Percentiles rank a stretch among this genome's conserved stretches.
Evolutionary conservation across 2,888 invertebrate species (phyloP).

Genomic region (Colletes collaris): DNA sequence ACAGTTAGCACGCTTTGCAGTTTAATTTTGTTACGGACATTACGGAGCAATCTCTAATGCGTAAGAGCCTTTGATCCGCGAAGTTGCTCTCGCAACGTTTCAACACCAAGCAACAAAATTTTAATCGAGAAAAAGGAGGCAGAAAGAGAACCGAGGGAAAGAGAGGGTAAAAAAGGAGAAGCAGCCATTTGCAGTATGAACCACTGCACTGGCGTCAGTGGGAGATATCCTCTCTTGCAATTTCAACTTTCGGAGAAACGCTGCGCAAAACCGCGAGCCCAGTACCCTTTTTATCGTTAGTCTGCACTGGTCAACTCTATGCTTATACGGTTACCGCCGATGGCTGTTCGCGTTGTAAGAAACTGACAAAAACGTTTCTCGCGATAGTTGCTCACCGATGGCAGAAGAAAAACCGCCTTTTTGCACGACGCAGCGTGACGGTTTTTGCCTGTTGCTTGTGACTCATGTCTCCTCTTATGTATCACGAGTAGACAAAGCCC

Average conservation of each 20-base stretch:
- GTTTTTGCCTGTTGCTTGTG: constrained; percentile 70
- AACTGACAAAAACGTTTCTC: constrained; percentile 77
- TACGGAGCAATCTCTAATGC: constrained; percentile 17
- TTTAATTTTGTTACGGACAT: neutral
- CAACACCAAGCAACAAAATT: neutral
- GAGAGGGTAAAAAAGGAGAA: constrained; percentile 8
- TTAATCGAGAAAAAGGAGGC: constrained; percentile 12
- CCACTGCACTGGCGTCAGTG: constrained; percentile 44
- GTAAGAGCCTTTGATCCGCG: constrained; percentile 13
- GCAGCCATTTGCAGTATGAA: constrained; percentile 38
- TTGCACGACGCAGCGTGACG: constrained; percentile 67
- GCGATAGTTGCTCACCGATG: constrained; percentile 77
- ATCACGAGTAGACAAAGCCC: constrained; percentile 65
- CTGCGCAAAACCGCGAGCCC: constrained; percentile 71
- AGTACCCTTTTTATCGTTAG: constrained; percentile 67
- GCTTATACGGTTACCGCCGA: constrained; percentile 57
- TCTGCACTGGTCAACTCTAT: constrained; percentile 56
- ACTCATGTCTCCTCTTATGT: constrained; percentile 74
- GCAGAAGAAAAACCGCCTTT: constrained; percentile 78
- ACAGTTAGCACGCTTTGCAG: neutral
- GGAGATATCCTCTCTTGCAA: constrained; percentile 70
- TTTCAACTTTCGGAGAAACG: constrained; percentile 78
- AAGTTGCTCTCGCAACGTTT: constrained; percentile 21
- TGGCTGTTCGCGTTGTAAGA: constrained; percentile 70
- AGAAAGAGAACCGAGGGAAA: neutral